A percentile compares a stretch with the other conserved stretches of the same genome.
Conservation (phyloP, 2,113 vertebrate genomes). For the Mesoclemmys tuberculata region DNA sequence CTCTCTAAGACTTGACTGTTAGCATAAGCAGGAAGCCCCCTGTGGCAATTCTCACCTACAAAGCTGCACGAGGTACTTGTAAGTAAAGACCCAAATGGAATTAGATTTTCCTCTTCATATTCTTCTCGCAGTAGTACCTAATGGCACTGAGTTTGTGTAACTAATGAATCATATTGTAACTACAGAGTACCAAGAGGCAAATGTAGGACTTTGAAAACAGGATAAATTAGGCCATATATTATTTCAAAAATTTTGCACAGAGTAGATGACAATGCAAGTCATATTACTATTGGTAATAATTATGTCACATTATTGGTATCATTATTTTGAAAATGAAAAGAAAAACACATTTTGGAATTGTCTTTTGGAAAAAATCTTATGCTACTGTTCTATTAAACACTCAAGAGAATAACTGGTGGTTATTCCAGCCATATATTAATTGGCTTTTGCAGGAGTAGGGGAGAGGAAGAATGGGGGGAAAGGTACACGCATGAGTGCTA, state of each 20-base stretch:
- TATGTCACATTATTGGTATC: neutral
- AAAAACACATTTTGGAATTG: neutral
- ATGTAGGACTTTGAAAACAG: neutral
- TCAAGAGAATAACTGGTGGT: neutral
- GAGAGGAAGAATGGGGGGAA: neutral
- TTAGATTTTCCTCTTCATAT: neutral
- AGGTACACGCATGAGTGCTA: neutral
- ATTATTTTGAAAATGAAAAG: neutral
- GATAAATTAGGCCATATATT: neutral
- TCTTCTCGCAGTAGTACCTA: neutral
- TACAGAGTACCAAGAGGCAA: neutral
- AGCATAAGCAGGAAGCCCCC: neutral
- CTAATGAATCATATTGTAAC: neutral
- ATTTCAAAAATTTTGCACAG: neutral
- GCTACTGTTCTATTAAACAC: neutral
- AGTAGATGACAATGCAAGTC: neutral
- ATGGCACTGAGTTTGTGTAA: neutral
- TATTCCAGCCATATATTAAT: neutral
- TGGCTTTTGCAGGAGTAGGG: neutral
- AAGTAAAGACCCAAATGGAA: slow-evolving; percentile 48
- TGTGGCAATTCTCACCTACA: slow-evolving; percentile 33
- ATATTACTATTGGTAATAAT: neutral
- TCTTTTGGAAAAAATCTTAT: neutral
- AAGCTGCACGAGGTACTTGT: slow-evolving; percentile 39
- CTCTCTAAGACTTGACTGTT: slow-evolving; percentile 48